Base-by-base conservation (phyloP, 2,888 invertebrate genomes). In the Agrochola macilenta region DNA sequence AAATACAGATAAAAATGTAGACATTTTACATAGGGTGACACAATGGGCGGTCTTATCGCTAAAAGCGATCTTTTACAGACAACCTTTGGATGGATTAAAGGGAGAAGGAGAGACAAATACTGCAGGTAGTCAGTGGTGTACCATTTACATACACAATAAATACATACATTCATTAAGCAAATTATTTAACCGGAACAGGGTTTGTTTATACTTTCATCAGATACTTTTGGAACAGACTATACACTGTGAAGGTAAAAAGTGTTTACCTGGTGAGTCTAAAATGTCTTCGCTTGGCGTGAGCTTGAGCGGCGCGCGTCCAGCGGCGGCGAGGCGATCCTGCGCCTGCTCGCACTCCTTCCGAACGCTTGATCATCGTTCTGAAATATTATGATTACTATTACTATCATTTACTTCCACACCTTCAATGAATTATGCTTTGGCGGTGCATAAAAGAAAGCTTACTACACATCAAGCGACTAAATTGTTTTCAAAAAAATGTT, bases 341-440 rank as follows among this genome's bases (percentile, higher is more conserved):
- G 86, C 98, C 97, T 66, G 98, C 98, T 91, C 98, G 98, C 82
- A 98, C 97, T 43, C 98, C 98, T 94, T 99, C 99, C 63, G 99
- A 98, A 91, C 99, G 97, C 96, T 99, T 99, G 89, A 98, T 98
- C 98, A 99, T 98, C 91, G 98, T 97, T 93, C 99, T 99, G 96
- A n/a, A 83, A 82, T n/a, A 76, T 58, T 23, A 57, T 30, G 3
- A 20, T 46, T 5, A 43, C 23, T 43, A 52, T 82, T 23, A 79
- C 26, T 75, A 61, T 61, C 26, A 2, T 8, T 30, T 23, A 57
- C 20, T n/a, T 9, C 23, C 11, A 23, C 9, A n/a, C 20, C 17
- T 23, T 35, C n/a, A 26, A 30, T 49, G 9, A 17, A 23, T 35
- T 65, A 64, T 35, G 30, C 20, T n/a, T 39, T 39, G 20, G 30